Evolutionary conservation across 1,140 invertebrate genomes (phyloP).

Genomic region (Sycophaga agraensis): DNA sequence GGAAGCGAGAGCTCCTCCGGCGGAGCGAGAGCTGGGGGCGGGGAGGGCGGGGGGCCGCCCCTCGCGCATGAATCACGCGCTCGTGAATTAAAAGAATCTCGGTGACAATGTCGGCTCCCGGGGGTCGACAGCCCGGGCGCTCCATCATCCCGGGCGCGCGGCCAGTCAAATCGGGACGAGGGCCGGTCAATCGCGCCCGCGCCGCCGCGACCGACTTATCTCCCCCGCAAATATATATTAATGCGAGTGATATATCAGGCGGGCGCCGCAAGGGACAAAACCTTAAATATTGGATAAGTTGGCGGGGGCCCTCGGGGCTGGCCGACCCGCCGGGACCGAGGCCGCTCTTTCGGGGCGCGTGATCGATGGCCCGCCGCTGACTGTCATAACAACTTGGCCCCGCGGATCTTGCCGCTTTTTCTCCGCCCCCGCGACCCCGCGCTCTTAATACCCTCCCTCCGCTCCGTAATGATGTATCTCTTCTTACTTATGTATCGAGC

Average conservation of each 20-base stretch:
- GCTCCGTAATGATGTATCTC: constrained; percentile 20
- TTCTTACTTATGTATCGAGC: constrained; percentile 23
- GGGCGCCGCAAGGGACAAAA: constrained; percentile 56
- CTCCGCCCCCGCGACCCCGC: neutral
- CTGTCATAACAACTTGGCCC: constrained; percentile 56
- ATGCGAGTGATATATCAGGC: constrained; percentile 58
- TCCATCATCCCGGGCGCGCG: too few relatives aligned
- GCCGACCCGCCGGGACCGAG: neutral
- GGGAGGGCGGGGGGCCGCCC: too few relatives aligned
- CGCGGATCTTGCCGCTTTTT: constrained; percentile 26
- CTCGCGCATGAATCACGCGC: too few relatives aligned
- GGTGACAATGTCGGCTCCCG: too few relatives aligned
- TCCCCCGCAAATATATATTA: constrained; percentile 60
- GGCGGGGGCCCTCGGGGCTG: constrained; percentile 36
- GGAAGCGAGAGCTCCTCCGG: too few relatives aligned
- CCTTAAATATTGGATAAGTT: constrained; percentile 61
- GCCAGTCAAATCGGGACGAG: too few relatives aligned
- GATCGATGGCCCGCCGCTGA: constrained; percentile 55
- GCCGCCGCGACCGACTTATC: constrained; percentile 47
- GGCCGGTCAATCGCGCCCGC: neutral
- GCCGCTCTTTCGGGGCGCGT: constrained; percentile 14
- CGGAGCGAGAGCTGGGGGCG: too few relatives aligned
- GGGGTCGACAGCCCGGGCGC: too few relatives aligned
- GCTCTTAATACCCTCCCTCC: neutral
- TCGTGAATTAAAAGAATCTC: too few relatives aligned